Evolutionary conservation across 2,888 invertebrate species (phyloP).

Genomic region (Aleiodes leptofemur): DNA sequence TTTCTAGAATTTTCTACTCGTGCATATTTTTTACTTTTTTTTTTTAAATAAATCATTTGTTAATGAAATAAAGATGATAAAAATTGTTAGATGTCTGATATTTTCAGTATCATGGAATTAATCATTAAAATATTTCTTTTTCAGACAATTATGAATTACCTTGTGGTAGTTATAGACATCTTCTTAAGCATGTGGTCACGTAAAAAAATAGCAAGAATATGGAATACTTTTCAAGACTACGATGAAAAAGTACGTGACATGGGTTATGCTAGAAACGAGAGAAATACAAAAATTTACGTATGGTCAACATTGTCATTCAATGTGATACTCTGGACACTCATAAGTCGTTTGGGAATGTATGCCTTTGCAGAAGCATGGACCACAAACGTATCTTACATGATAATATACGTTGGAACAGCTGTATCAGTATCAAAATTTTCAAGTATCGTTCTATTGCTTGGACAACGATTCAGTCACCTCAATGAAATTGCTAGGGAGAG

Average conservation of each 20-base stretch:
- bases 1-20: no score
- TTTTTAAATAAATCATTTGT: no score
- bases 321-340: constrained; percentile 56
- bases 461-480: constrained; percentile 66
- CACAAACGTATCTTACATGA: constrained; percentile 64
- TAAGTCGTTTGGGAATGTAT: constrained; percentile 64
- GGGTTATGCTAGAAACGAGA: constrained; percentile 61
- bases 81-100: no score
- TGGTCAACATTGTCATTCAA: constrained; percentile 57
- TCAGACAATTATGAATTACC: constrained; percentile 63
- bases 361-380: constrained; percentile 64
- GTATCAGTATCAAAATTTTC: constrained; percentile 63
- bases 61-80: no score
- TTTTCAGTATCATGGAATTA: no score
- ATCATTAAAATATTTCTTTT: not conserved
- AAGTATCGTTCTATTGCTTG: constrained; percentile 63
- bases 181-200: constrained; percentile 52
- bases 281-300: constrained; percentile 49
- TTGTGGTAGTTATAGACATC: constrained; percentile 58
- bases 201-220: constrained; percentile 59
- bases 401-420: constrained; percentile 62
- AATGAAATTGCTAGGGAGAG: constrained; percentile 62
- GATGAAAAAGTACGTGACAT: constrained; percentile 61
- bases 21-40: no score
- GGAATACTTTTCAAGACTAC: constrained; percentile 67